Evolutionary conservation across 2,888 invertebrate species (phyloP).

Genomic region (Anoncus sp.): DNA sequence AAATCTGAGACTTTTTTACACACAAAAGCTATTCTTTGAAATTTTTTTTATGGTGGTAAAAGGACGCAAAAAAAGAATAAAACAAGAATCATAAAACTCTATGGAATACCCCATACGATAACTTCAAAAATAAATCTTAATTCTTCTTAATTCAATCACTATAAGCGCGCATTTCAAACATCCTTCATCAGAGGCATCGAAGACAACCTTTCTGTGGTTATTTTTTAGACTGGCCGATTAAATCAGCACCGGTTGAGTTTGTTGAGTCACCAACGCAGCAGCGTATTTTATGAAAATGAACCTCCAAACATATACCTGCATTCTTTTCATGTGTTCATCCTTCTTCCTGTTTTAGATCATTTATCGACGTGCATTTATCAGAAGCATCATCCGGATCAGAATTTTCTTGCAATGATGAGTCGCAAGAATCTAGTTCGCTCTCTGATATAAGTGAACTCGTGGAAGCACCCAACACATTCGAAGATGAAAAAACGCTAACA

Average conservation of each 20-base stretch:
- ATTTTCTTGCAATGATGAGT: slow-evolving; percentile 9
- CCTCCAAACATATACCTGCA: not conserved
- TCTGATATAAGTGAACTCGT: slow-evolving; percentile 17
- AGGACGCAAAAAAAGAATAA: no score
- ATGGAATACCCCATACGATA: no score
- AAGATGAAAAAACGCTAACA: slow-evolving; percentile 27
- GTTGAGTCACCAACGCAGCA: not conserved
- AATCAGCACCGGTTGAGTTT: not conserved
- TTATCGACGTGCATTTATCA: slow-evolving; percentile 32
- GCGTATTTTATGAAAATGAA: not conserved
- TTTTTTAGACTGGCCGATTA: slow-evolving; percentile 2
- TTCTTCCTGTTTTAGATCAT: slow-evolving; percentile 43
- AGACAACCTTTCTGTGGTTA: slow-evolving; percentile 6
- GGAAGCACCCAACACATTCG: slow-evolving; percentile 5
- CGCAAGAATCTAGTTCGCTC: slow-evolving; percentile 19
- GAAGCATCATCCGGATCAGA: slow-evolving; percentile 37
- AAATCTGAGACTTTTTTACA: no score
- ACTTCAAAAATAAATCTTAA: no score
- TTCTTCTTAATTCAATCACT: slow-evolving; percentile 2
- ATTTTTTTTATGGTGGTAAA: no score
- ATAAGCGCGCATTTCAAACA: slow-evolving; percentile 4
- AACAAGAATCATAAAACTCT: no score
- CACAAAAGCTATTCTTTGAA: no score
- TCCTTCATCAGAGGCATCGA: slow-evolving; percentile 3
- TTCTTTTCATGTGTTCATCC: slow-evolving; percentile 7